Base-by-base conservation (phyloP, 2,888 invertebrate genomes). In the Mallateleia sp. region DNA sequence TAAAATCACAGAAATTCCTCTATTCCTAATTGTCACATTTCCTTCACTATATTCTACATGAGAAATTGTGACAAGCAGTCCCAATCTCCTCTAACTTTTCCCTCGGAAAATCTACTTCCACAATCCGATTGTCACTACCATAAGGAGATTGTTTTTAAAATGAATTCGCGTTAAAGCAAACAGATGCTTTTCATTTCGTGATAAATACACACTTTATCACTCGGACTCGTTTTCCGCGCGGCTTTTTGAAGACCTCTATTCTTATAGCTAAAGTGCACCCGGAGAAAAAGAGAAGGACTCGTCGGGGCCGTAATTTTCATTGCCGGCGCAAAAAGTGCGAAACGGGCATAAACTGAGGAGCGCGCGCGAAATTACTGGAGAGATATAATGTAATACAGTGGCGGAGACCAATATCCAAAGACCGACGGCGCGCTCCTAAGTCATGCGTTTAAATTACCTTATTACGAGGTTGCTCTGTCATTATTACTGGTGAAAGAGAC, bases 371-470 rank as follows among this genome's bases (percentile, higher is more conserved):
- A 83, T 83, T 83, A 83, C 69, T 38, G 78, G 78, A 71, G 38
- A 54, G 66, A 72, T 85, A 72, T 71, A 69, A 79, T 66, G 85
- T 85, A 89, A 85, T 80, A 77, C 80, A 75, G 62, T 54, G 47
- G 50, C 64, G 80, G 83, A 86, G 88, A 80, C 90, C 92, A 90
- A 92, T 92, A 92, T 92, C 86, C 89, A 81, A 75, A 88, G 85
- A 69, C 69, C 66, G 87, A 84, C 74, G 72, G 52, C 18, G 62
- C 66, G 56, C 91, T 92, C 91, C 92, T 94, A 93, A 94, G 94
- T 94, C 93, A 94, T 94, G 94, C 94, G 94, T 94, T 94, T 94
- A 94, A 94, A 94, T 94, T 92, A 93, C 94, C 94, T 94, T 93
- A 94, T 94, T 94, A 94, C 90, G 91, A 91, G 91, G 81, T 87